Evolutionary conservation across 2,888 invertebrate genomes (phyloP), one percentile per base, ranked within the genome.

Genomic region (Drosophila tanythrix): DNA sequence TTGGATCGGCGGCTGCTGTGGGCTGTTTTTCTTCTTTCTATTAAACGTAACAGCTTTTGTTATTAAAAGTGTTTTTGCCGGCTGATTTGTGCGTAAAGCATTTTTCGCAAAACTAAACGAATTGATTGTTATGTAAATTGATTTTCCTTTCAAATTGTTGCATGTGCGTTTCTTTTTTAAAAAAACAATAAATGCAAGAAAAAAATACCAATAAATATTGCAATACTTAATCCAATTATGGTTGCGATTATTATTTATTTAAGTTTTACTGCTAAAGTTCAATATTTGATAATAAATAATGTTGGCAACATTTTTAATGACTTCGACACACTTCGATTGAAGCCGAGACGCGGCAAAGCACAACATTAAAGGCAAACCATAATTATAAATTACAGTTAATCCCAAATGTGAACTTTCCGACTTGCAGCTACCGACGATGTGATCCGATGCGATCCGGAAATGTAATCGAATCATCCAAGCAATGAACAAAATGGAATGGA

Each of bases 31-130:
- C 46, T 25, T 46, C 25, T 82, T 72, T 65, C 73, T 60, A 77
- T 81, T 81, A 40, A 73, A 25, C 35, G 27, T 35, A 33, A 25
- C 29, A 38, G 58, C 71, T 56, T 82, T 89, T 89, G 85, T 87
- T 89, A 84, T 84, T 84, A 70, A 87, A 82, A 67, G 55, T 58
- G 53, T 60, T 62, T 66, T 65, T 64, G 63, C 43, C 60, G 66
- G 53, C 70, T 66, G 84, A 83, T 83, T 81, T 72, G 84, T 83
- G 89, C 79, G 82, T 83, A 61, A 52, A 71, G 60, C 69, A 74
- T 69, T 87, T 87, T 83, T 85, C 65, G 67, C 64, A 58, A 56
- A 52, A 53, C 59, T 48, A 62, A 67, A 48, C 65, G 52, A 8
- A 2, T 21, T 21, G 50, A 53, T 83, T 86, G 70, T 88, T 88